phyloP scores from a whole-genome alignment of 2,888 invertebrate genomes.

The Agonopterix heracliana region DNA sequence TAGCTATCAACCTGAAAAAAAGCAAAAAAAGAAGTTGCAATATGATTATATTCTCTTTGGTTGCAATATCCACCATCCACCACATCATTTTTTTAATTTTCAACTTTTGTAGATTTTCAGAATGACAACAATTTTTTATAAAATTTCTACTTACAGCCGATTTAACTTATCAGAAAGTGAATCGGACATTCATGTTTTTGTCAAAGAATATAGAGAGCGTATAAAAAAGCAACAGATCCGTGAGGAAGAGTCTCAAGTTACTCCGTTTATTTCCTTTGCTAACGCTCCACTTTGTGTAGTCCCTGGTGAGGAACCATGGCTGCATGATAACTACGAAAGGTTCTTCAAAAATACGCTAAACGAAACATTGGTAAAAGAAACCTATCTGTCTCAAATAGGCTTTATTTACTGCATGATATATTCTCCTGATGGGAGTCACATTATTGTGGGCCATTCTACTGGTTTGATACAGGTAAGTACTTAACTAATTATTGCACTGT shows the following conservation, averaged over 20 bases:
- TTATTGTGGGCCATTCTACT: conserved; percentile 67
- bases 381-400: conserved; percentile 46
- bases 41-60: too few species aligned
- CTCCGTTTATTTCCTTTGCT: conserved; percentile 44
- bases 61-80: too few species aligned
- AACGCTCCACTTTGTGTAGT: conserved; percentile 22
- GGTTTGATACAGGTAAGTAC: conserved; percentile 76
- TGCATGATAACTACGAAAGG: conserved; percentile 42
- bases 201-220: conserved; percentile 42
- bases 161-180: conserved; percentile 35
- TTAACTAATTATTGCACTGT: not conserved
- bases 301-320: conserved; percentile 35
- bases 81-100: not conserved
- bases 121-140: conserved; percentile 8
- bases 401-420: conserved; percentile 51
- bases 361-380: conserved; percentile 24
- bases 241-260: conserved; percentile 26
- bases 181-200: conserved; percentile 48
- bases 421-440: conserved; percentile 49
- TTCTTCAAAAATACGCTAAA: conserved; percentile 50
- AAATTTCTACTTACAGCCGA: conserved; percentile 35
- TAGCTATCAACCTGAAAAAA: too few species aligned
- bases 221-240: conserved; percentile 30
- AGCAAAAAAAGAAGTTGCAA: too few species aligned
- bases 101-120: not conserved